These are phyloP conservation scores for Drosophila erecta DNA, from an alignment of 1,140 invertebrate genomes.

Conservation along the genomic window DNA sequence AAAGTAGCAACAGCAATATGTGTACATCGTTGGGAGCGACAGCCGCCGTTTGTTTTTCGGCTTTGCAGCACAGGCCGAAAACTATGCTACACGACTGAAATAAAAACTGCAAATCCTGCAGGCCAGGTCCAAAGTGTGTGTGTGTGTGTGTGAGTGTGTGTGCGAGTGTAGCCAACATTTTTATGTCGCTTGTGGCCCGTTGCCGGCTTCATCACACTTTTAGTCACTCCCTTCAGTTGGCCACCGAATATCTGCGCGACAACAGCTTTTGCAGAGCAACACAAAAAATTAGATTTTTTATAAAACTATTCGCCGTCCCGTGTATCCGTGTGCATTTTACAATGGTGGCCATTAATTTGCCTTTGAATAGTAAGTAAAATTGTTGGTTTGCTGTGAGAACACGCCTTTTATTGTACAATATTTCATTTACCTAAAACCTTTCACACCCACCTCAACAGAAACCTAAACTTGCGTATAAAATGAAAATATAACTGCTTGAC, in stretches of 20 bases:
- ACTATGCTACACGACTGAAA: slow-evolving; percentile 67
- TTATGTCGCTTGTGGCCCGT: slow-evolving; percentile 37
- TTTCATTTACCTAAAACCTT: too few species aligned
- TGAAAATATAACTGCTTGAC: too few species aligned
- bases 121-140: slow-evolving; percentile 21
- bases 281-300: background rate
- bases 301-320: slow-evolving; percentile 4
- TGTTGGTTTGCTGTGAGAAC: background rate
- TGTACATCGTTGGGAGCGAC: background rate
- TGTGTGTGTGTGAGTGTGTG: slow-evolving; percentile 31
- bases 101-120: slow-evolving; percentile 50
- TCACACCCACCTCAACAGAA: too few species aligned
- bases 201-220: slow-evolving; percentile 16
- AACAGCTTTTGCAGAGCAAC: slow-evolving; percentile 35
- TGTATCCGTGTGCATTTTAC: slow-evolving; percentile 2
- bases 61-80: slow-evolving; percentile 42
- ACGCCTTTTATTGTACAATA: too few species aligned
- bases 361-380: slow-evolving; percentile 64
- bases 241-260: slow-evolving; percentile 58
- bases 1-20: slow-evolving; percentile 17
- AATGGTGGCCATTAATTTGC: slow-evolving; percentile 67
- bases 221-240: slow-evolving; percentile 51
- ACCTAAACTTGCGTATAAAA: too few species aligned
- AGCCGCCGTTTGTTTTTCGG: slow-evolving; percentile 32
- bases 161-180: slow-evolving; percentile 33